A percentile compares a stretch with the other conserved stretches of the same genome.
Conservation (phyloP, 2,113 vertebrate species). For the Furnarius figulus region DNA sequence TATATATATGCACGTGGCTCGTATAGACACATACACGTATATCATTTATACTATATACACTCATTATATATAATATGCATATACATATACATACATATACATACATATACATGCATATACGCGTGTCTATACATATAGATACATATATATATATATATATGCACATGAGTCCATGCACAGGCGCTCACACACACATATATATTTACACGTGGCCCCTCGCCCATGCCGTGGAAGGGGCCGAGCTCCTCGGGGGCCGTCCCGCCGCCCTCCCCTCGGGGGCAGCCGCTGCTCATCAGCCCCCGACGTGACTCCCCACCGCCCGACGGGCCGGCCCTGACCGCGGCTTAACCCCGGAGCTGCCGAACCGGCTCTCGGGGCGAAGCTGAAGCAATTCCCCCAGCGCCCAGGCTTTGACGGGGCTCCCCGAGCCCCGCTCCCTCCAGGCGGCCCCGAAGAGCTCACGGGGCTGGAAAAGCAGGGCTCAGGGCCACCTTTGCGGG, state of each 20-base stretch:
- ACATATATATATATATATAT: too few relatives aligned
- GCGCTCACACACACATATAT: neutral
- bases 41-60: rapidly evolving
- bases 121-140: too few relatives aligned
- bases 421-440: rapidly evolving
- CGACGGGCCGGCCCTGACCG: neutral
- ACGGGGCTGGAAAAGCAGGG: neutral
- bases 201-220: too few relatives aligned
- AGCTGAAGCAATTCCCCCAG: neutral
- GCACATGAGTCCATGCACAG: neutral
- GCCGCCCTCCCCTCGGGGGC: neutral
- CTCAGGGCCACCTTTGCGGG: too few relatives aligned
- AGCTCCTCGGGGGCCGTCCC: neutral
- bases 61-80: rapidly evolving
- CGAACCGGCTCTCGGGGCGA: too few relatives aligned
- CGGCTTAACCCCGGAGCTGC: neutral
- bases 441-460: too few relatives aligned
- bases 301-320: neutral
- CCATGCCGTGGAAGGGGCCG: neutral
- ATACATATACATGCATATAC: too few relatives aligned
- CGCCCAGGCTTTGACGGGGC: rapidly evolving
- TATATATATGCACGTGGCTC: too few relatives aligned
- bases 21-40: rapidly evolving
- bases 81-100: too few relatives aligned
- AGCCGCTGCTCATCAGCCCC: neutral